Percentiles rank a stretch among this genome's conserved stretches.
phyloP scores from a whole-genome alignment of 2,797 vertebrate genomes.

The Varecia variegata region DNA sequence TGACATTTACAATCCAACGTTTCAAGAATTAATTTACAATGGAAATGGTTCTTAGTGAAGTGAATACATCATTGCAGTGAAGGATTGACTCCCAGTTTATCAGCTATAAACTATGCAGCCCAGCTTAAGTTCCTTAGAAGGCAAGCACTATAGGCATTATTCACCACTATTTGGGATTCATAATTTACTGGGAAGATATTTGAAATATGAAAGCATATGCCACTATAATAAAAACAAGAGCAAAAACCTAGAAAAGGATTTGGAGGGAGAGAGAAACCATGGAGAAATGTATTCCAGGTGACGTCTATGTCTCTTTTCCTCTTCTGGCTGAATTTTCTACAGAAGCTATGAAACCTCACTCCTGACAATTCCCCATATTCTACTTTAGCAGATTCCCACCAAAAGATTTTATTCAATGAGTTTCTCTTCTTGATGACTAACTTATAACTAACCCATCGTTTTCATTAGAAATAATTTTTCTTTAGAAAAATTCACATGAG shows the following conservation, averaged over 20 bases:
- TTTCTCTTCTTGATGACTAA: background rate
- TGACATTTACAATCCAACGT: slow-evolving; percentile 68
- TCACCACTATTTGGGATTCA: slow-evolving; percentile 49
- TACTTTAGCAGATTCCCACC: background rate
- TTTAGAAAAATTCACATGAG: background rate
- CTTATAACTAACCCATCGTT: background rate
- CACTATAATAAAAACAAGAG: background rate
- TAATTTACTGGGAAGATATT: slow-evolving; percentile 58
- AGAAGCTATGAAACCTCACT: background rate
- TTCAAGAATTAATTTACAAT: slow-evolving; percentile 75
- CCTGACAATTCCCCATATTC: background rate
- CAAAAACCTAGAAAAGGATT: background rate
- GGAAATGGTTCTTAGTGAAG: slow-evolving; percentile 62
- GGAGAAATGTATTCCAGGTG: background rate
- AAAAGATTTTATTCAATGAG: background rate
- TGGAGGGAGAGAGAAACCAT: background rate
- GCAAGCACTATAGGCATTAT: slow-evolving; percentile 30
- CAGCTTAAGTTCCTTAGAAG: slow-evolving; percentile 49
- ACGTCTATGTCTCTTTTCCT: background rate
- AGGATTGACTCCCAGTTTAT: slow-evolving; percentile 60
- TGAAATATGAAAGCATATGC: slow-evolving; percentile 38
- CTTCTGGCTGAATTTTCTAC: background rate
- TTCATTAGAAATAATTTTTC: slow-evolving; percentile 19
- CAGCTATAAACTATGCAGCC: slow-evolving; percentile 63
- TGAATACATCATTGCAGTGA: slow-evolving; percentile 65